These are phyloP conservation scores for Euplexia lucipara DNA, from an alignment of 2,888 invertebrate species.

Conservation along the genomic window DNA sequence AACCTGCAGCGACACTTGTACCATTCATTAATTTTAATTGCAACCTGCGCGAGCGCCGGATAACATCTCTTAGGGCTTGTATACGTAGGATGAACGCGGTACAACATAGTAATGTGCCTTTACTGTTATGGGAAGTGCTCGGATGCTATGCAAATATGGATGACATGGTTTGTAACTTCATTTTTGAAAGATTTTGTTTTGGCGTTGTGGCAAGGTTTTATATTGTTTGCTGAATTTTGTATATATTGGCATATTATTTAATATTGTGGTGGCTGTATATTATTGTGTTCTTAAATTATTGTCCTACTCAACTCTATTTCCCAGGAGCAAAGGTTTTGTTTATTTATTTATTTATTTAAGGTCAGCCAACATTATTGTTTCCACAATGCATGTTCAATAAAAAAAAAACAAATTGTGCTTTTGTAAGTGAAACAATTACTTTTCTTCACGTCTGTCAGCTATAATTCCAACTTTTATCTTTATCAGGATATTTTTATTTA, in stretches of 20 bases:
- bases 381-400: too few species aligned
- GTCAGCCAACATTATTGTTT: too few species aligned
- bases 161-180: neutral
- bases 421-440: too few species aligned
- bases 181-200: neutral
- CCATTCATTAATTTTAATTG: conserved; percentile 84
- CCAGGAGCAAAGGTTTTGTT: too few species aligned
- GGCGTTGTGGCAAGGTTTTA: neutral
- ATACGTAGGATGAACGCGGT: conserved; percentile 56
- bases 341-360: too few species aligned
- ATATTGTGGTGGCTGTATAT: neutral
- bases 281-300: neutral
- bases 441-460: neutral
- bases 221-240: neutral
- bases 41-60: conserved; percentile 70
- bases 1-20: conserved; percentile 65
- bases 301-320: too few species aligned
- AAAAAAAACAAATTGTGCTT: too few species aligned
- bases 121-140: conserved; percentile 31
- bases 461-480: neutral
- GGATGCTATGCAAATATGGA: conserved; percentile 22
- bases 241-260: neutral
- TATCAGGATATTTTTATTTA: neutral
- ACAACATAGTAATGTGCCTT: conserved; percentile 23
- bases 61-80: conserved; percentile 66